These are phyloP conservation scores for Tenualosa ilisha DNA, from an alignment of 2,797 vertebrate genomes.

Conservation along the genomic window DNA sequence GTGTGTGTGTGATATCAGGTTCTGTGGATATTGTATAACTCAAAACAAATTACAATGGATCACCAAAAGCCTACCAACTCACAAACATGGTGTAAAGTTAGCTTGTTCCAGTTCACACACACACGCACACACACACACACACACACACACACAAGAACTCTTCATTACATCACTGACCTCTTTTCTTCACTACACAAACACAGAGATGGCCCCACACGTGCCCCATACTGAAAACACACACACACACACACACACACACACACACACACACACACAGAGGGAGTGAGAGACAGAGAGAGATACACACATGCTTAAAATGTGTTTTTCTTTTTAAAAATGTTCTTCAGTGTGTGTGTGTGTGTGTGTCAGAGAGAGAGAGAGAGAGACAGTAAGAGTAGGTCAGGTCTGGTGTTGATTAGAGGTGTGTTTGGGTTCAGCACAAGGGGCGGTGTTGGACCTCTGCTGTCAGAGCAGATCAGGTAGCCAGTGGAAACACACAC, in stretches of 20 bases:
- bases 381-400: conserved; percentile 4
- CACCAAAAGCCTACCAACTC: conserved; percentile 59
- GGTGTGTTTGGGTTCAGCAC: conserved; percentile 65
- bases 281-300: conserved; percentile 1
- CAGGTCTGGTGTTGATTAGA: conserved; percentile 73
- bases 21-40: conserved; percentile 57
- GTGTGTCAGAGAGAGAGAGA: neutral
- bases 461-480: conserved; percentile 74
- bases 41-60: conserved; percentile 64
- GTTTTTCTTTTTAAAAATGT: too few relatives aligned
- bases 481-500: conserved; percentile 70
- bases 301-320: too few relatives aligned
- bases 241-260: neutral
- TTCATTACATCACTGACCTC: conserved; percentile 60
- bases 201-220: conserved; percentile 37
- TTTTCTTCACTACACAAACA: conserved; percentile 55
- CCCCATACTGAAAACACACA: conserved; percentile 14
- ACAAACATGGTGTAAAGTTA: conserved; percentile 57
- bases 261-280: neutral
- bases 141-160: neutral
- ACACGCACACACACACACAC: conserved; percentile 26
- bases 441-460: conserved; percentile 49
- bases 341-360: neutral
- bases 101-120: conserved; percentile 55
- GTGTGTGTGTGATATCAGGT: conserved; percentile 57